Percentiles rank a stretch among this genome's conserved stretches.
phyloP scores from a whole-genome alignment of 2,113 vertebrate genomes.

The Pelvicachromis taeniatus region DNA sequence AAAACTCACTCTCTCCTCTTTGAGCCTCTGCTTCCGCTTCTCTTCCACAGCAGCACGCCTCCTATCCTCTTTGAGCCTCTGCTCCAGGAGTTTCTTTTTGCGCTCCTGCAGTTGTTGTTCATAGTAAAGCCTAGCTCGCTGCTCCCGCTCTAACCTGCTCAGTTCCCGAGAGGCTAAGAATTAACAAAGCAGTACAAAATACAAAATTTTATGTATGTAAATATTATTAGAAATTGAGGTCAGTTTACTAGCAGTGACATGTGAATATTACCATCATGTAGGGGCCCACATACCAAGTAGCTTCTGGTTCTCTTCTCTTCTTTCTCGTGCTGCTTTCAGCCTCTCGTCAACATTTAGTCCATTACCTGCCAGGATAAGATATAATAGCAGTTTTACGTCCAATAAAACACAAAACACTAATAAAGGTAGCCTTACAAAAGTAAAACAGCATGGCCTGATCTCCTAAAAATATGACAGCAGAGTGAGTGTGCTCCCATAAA shows the following conservation, averaged over 20 bases:
- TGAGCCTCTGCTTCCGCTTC: conserved; percentile 83
- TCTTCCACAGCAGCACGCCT: conserved; percentile 86
- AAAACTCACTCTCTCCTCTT: conserved; percentile 83
- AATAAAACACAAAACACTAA: neutral
- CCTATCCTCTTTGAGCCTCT: conserved; percentile 83
- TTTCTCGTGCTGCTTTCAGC: conserved; percentile 83
- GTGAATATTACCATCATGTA: neutral
- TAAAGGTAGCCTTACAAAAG: neutral
- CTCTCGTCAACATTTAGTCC: conserved; percentile 83
- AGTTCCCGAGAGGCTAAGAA: conserved; percentile 81
- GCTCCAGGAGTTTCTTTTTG: conserved; percentile 84
- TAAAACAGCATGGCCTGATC: neutral
- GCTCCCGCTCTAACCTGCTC: conserved; percentile 82
- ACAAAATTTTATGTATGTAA: neutral
- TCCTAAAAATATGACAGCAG: neutral
- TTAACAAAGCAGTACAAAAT: neutral
- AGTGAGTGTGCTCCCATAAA: conserved; percentile 13
- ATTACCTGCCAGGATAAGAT: conserved; percentile 59
- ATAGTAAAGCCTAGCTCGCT: conserved; percentile 81
- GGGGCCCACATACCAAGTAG: conserved; percentile 76
- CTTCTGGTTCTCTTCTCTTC: conserved; percentile 83
- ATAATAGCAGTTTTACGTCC: neutral
- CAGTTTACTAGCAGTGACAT: neutral
- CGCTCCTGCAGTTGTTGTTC: conserved; percentile 89
- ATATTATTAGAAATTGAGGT: neutral